phyloP scores from a whole-genome alignment of 2,888 invertebrate species.

The Heliconius sara region DNA sequence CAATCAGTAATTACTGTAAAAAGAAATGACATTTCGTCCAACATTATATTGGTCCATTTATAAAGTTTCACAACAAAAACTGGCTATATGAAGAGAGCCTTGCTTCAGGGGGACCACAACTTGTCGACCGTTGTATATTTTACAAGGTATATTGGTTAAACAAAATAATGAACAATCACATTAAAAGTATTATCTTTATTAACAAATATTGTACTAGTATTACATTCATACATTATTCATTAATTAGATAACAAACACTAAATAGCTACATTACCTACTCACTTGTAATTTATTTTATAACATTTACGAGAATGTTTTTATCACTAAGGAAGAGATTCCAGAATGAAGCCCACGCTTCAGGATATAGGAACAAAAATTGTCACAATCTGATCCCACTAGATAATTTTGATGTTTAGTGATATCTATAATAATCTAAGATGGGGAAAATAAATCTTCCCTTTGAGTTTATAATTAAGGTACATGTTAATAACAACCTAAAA shows the following conservation, averaged over 20 bases:
- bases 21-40: too few relatives aligned
- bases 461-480: neutral
- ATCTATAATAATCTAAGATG: constrained; percentile 4
- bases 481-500: neutral
- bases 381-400: neutral
- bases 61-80: too few relatives aligned
- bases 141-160: neutral
- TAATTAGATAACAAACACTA: constrained; percentile 13
- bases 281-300: neutral
- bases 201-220: constrained; percentile 3
- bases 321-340: neutral
- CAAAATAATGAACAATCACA: neutral
- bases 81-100: neutral
- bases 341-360: neutral
- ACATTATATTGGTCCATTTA: too few relatives aligned
- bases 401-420: neutral
- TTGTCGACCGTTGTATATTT: neutral
- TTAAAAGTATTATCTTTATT: constrained; percentile 7
- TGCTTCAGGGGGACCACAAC: neutral
- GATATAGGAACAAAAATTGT: neutral
- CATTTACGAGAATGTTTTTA: neutral
- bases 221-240: constrained; percentile 6
- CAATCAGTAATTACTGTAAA: too few relatives aligned
- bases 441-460: neutral
- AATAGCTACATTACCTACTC: neutral